Conservation (phyloP, 2,113 vertebrate genomes). For the Ptilonorhynchus violaceus region DNA sequence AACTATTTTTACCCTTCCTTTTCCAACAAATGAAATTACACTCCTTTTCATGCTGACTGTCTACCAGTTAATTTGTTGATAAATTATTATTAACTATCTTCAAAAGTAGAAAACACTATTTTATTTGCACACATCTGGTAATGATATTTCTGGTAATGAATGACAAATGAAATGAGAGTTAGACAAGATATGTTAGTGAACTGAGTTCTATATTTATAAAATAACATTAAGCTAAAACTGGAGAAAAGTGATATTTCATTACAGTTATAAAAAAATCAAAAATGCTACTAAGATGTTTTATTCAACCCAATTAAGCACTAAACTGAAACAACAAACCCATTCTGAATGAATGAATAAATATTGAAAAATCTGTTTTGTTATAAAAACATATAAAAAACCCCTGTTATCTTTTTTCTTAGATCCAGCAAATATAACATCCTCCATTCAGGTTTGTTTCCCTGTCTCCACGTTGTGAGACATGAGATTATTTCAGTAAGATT, state of each 20-base stretch:
- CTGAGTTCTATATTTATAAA: neutral
- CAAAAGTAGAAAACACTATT: neutral
- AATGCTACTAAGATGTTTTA: neutral
- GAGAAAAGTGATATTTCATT: neutral
- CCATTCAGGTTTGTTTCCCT: neutral
- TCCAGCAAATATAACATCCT: neutral
- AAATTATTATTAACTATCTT: neutral
- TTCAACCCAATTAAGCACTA: neutral
- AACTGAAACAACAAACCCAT: neutral
- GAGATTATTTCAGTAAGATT: neutral
- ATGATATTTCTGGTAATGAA: neutral
- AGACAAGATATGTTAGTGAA: neutral
- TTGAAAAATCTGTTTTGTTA: neutral
- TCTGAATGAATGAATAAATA: neutral
- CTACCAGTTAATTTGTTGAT: neutral
- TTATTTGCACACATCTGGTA: neutral
- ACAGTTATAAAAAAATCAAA: neutral
- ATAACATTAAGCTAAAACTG: neutral
- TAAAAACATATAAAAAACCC: neutral
- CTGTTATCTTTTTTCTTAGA: neutral
- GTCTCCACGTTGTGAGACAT: neutral
- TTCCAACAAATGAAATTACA: neutral
- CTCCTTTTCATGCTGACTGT: neutral
- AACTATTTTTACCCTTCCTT: neutral
- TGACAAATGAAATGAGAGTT: neutral